Conservation (phyloP, 2,888 invertebrate species). For the Hanleya hanleyi region DNA sequence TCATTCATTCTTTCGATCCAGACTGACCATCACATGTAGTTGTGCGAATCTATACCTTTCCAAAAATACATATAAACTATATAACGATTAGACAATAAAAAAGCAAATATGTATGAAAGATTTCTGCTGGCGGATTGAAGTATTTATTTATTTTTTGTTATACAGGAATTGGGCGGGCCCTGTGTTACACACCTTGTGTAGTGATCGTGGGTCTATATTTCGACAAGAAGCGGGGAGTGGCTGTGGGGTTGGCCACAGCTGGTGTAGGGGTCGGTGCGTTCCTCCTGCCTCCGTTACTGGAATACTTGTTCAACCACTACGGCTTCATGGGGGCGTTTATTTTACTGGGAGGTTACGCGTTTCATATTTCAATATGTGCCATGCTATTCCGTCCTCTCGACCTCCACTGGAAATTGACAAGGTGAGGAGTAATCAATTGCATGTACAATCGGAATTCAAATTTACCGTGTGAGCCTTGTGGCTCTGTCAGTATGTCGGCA, state of each 20-base stretch:
- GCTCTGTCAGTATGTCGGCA: too few relatives aligned
- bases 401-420: conserved; percentile 29
- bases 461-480: too few relatives aligned
- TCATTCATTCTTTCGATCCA: too few relatives aligned
- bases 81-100: too few relatives aligned
- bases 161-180: conserved; percentile 54
- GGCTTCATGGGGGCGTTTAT: conserved; percentile 53
- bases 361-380: conserved; percentile 48
- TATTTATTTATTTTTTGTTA: conserved; percentile 8
- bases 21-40: too few relatives aligned
- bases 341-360: conserved; percentile 44
- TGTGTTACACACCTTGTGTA: conserved; percentile 54
- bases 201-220: conserved; percentile 56
- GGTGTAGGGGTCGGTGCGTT: conserved; percentile 61
- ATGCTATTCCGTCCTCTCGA: conserved; percentile 50
- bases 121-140: too few relatives aligned
- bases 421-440: too few relatives aligned
- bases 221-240: conserved; percentile 51
- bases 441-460: too few relatives aligned
- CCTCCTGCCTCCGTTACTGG: conserved; percentile 48
- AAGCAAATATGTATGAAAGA: too few relatives aligned
- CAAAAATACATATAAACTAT: too few relatives aligned
- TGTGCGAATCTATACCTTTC: too few relatives aligned
- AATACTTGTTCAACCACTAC: conserved; percentile 46
- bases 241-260: conserved; percentile 51